Conservation (phyloP, 1,140 invertebrate species). For the Lepidurus apus region DNA sequence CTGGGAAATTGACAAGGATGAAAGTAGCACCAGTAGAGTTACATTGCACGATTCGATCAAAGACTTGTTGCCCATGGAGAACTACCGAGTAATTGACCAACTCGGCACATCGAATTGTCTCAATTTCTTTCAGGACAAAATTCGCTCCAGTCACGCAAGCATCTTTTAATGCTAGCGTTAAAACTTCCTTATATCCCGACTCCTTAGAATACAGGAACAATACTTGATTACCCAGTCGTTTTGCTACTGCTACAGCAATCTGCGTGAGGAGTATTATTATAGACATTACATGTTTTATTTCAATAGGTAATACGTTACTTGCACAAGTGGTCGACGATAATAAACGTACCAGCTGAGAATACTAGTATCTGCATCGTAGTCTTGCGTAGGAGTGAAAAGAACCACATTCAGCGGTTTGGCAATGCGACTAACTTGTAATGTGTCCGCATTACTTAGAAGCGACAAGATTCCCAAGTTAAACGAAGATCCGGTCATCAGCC, state of each 20-base stretch:
- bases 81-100: neutral
- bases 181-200: neutral
- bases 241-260: neutral
- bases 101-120: neutral
- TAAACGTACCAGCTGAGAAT: neutral
- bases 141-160: neutral
- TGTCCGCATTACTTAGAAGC: neutral
- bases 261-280: neutral
- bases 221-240: neutral
- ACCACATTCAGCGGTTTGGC: neutral
- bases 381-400: neutral
- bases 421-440: neutral
- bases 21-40: neutral
- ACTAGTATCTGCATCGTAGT: neutral
- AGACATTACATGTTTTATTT: neutral
- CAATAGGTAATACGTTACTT: neutral
- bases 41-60: neutral
- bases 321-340: conserved; percentile 1
- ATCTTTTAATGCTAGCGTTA: neutral
- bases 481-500: neutral
- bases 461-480: conserved; percentile 4
- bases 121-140: neutral
- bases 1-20: neutral
- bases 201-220: neutral
- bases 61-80: neutral